These are phyloP conservation scores for Nesogale talazaci DNA, from an alignment of 2,113 vertebrate genomes.

Conservation along the genomic window DNA sequence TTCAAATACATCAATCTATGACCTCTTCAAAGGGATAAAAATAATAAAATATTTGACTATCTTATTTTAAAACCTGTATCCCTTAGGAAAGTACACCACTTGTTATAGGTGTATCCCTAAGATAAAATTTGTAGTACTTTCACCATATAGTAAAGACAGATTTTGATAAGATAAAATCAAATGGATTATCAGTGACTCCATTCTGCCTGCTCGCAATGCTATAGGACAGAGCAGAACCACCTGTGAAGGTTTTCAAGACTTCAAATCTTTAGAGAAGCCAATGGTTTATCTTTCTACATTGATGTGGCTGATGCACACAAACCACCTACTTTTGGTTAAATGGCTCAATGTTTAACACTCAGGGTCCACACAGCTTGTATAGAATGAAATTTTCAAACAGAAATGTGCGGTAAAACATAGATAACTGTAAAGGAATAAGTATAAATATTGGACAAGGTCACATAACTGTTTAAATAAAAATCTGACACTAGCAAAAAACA, in stretches of 20 bases:
- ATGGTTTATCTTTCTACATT: too few species aligned
- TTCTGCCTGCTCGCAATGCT: too few species aligned
- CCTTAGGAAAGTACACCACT: not conserved
- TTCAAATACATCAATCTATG: slow-evolving; percentile 31
- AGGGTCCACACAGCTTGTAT: not conserved
- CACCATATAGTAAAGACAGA: not conserved
- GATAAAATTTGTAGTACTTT: not conserved
- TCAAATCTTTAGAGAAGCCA: too few species aligned
- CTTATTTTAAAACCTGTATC: not conserved
- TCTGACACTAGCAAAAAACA: not conserved
- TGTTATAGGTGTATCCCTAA: not conserved
- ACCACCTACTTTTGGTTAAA: too few species aligned
- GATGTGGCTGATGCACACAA: too few species aligned
- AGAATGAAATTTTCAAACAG: not conserved
- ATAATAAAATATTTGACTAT: too few species aligned
- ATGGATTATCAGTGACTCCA: too few species aligned
- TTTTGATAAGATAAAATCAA: not conserved
- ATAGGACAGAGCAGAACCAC: too few species aligned
- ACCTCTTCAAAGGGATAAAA: not conserved
- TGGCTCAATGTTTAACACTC: too few species aligned
- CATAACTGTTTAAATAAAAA: not conserved
- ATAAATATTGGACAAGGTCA: not conserved
- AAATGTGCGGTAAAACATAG: not conserved
- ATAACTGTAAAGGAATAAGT: not conserved
- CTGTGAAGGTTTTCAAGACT: too few species aligned